A percentile compares a stretch with the other conserved stretches of the same genome.
phyloP scores from a whole-genome alignment of 2,888 invertebrate species.

The Rotaria macrura region DNA sequence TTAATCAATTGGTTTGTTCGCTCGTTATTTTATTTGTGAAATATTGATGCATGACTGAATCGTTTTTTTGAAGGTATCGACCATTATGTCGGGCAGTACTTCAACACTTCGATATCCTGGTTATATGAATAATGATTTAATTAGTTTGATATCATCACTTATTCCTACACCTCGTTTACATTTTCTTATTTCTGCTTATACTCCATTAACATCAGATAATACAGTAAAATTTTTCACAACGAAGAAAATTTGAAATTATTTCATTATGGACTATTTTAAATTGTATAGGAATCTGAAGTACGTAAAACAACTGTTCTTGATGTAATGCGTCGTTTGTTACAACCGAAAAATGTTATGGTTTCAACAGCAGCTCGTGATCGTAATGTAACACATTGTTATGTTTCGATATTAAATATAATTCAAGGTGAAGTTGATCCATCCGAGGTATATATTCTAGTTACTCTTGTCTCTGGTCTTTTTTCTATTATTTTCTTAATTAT shows the following conservation, averaged over 20 bases:
- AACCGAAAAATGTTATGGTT: slow-evolving; percentile 99
- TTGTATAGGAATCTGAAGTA: slow-evolving; percentile 37
- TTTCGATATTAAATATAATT: slow-evolving; percentile 91
- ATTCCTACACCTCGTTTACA: slow-evolving; percentile 91
- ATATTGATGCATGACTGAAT: slow-evolving; percentile 39
- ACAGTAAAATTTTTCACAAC: background rate
- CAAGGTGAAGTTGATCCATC: slow-evolving; percentile 84
- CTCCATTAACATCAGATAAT: slow-evolving; percentile 74
- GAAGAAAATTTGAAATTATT: too few species aligned
- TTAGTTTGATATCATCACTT: slow-evolving; percentile 81
- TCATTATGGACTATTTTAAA: too few species aligned
- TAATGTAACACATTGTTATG: slow-evolving; percentile 66
- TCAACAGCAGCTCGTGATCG: slow-evolving; percentile 79
- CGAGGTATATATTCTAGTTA: slow-evolving; percentile 53
- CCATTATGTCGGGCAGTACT: slow-evolving; percentile 95
- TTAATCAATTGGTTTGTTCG: slow-evolving; percentile 72
- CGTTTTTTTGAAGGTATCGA: slow-evolving; percentile 57
- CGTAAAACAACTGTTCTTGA: slow-evolving; percentile 91
- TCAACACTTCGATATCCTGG: slow-evolving; percentile 84
- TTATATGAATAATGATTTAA: slow-evolving; percentile 94
- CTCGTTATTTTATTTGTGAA: background rate
- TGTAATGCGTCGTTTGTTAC: slow-evolving; percentile 86
- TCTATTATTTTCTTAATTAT: background rate
- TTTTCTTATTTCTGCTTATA: slow-evolving; percentile 90
- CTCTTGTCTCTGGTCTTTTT: background rate